Evolutionary conservation across 2,797 vertebrate genomes (phyloP), one percentile per base, ranked within the genome.

Genomic region (Mormyrops boulengeri): DNA sequence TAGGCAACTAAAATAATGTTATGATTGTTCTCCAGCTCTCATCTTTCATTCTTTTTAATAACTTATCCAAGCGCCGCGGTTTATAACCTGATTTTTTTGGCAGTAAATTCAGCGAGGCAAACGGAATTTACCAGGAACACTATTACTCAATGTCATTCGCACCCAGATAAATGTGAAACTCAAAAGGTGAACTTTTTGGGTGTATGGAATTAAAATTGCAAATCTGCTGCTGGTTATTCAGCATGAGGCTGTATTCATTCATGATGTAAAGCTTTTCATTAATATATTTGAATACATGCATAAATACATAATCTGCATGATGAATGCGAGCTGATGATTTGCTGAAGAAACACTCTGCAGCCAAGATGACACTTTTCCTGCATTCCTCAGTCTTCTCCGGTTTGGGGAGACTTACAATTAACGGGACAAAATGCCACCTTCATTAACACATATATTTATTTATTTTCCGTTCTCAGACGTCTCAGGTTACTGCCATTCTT

Each of bases 391-490:
- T 22, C 53, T 84, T 82, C 84, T 77, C 22, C 57, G 38, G 53
- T 47, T 80, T 60, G 53, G 4, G 34, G 91, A 93, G 88, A 90
- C 92, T 77, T 93, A 95, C 92, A 94, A 94, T 94, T 93, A 93
- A 93, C 93, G 92, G 92, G 93, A 92, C 90, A 62, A 87, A 44
- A 50, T 53, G 84, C 80, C 44, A 88, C 94, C 93, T 92, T 94
- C 93, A 93, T 95, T 93, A 57, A 91, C 93, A 94, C 93, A 93
- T 95, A 95, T 96, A 94, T 95, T 93, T 94, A 91, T 94, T 94
- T 95, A 93, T 95, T 90, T 52, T 52, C 82, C 92, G 95, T 96
- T 95, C 95, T 95, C 95, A 96, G 95, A 91, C 89, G 93, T 96
- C 95, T 96, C 95, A 1, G 90, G 92, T 96, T 96, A 95, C 95